Evolutionary conservation across 2,888 invertebrate species (phyloP).

Genomic region (Synergus itoensis): DNA sequence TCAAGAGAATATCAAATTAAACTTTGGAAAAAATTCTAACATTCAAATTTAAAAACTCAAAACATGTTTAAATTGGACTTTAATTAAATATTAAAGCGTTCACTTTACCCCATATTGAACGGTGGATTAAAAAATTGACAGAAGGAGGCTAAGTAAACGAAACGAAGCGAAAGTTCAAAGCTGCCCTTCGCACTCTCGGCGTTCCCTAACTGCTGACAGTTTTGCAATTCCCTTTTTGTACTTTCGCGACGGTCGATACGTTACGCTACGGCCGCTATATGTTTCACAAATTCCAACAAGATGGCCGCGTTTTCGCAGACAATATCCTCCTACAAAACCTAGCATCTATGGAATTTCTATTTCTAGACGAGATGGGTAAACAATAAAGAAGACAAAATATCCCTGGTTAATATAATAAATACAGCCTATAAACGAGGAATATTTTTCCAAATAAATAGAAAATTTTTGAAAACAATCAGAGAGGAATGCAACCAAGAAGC

Average conservation of each 20-base stretch:
- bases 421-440: too few species aligned
- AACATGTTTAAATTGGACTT: not conserved
- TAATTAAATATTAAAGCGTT: not conserved
- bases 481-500: not conserved
- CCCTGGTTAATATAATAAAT: not conserved
- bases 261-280: not conserved
- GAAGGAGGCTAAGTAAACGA: constrained; percentile 37
- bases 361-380: not conserved
- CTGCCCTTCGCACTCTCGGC: constrained; percentile 37
- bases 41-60: not conserved
- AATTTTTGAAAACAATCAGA: not conserved
- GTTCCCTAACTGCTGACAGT: constrained; percentile 33
- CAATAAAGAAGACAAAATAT: not conserved
- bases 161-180: constrained; percentile 25
- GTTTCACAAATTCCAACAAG: constrained; percentile 24
- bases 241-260: constrained; percentile 37
- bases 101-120: not conserved
- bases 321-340: not conserved
- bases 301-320: constrained; percentile 21
- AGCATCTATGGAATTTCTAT: not conserved
- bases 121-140: not conserved
- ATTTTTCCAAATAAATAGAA: not conserved
- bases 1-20: not conserved
- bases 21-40: not conserved
- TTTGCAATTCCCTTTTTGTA: constrained; percentile 42